phyloP scores from a whole-genome alignment of 2,113 vertebrate genomes.

The Noturus placidus region DNA sequence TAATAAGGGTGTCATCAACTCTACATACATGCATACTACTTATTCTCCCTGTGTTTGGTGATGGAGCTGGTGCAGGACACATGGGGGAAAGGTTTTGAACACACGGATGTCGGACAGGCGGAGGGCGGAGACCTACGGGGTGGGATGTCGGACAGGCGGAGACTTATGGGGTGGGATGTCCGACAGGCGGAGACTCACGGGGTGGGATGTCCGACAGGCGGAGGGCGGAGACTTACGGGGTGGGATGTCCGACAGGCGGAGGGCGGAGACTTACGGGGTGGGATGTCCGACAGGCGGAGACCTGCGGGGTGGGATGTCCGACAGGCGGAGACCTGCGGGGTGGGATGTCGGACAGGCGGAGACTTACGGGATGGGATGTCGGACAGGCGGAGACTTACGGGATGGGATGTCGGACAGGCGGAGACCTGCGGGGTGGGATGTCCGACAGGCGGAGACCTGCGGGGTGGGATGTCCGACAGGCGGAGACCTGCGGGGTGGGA shows the following conservation, averaged over 20 bases:
- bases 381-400: no score
- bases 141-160: slow-evolving; percentile 95
- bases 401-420: no score
- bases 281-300: no score
- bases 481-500: not conserved
- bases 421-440: not conserved
- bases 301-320: no score
- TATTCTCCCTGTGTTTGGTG: not conserved
- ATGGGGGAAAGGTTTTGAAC: no score
- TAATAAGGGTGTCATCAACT: not conserved
- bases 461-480: not conserved
- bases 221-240: slow-evolving; percentile 84
- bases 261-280: no score
- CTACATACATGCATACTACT: not conserved
- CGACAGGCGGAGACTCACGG: no score
- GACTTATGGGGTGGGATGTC: slow-evolving; percentile 37
- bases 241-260: slow-evolving; percentile 82
- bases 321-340: no score
- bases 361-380: no score
- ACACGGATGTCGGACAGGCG: not conserved
- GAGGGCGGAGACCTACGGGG: slow-evolving; percentile 68
- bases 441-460: not conserved
- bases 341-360: no score
- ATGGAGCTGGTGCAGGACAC: not conserved
- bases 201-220: slow-evolving; percentile 58